Conservation (phyloP, 2,797 vertebrate genomes). For the Aplochiton taeniatus region DNA sequence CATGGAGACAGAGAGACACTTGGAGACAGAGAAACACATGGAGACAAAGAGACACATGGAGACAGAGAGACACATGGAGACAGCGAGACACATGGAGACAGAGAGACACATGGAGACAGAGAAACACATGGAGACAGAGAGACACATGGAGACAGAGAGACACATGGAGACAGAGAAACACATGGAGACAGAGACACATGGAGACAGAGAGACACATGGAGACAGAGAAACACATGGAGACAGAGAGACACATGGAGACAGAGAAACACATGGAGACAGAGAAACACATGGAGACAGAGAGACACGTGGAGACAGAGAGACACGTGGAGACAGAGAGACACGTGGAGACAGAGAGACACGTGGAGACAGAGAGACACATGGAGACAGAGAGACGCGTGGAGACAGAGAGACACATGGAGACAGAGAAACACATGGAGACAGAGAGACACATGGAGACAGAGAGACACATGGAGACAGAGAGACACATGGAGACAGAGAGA, state of each 20-base stretch:
- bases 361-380: conserved; percentile 51
- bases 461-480: conserved; percentile 29
- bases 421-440: conserved; percentile 35
- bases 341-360: too few species aligned
- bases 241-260: conserved; percentile 37
- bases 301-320: conserved; percentile 23
- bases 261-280: conserved; percentile 33
- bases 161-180: conserved; percentile 48
- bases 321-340: conserved; percentile 48
- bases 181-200: too few species aligned
- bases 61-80: conserved; percentile 39
- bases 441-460: conserved; percentile 39
- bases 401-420: conserved; percentile 34
- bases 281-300: conserved; percentile 43
- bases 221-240: conserved; percentile 38
- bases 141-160: conserved; percentile 23
- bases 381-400: too few species aligned
- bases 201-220: conserved; percentile 30
- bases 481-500: conserved; percentile 47
- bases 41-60: conserved; percentile 30
- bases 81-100: conserved; percentile 36
- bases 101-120: conserved; percentile 33
- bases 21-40: too few species aligned
- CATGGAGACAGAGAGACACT: conserved; percentile 49
- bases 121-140: conserved; percentile 43